Evolutionary conservation across 1,140 invertebrate genomes (phyloP).

Genomic region (Brachionus sp.): DNA sequence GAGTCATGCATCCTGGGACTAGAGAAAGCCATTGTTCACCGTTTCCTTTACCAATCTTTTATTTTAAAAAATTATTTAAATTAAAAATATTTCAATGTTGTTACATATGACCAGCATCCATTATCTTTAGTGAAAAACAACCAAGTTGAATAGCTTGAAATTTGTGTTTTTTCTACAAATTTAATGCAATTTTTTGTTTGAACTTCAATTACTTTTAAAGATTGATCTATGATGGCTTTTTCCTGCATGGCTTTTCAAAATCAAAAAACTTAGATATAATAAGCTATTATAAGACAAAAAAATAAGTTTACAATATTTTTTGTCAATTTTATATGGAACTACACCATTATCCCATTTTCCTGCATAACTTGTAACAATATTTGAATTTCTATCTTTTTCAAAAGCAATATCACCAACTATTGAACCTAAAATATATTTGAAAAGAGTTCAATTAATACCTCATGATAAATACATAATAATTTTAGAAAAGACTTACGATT

Average conservation of each 20-base stretch:
- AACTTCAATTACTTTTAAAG: conserved; percentile 31
- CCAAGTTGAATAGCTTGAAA: not conserved
- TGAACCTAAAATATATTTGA: too few relatives aligned
- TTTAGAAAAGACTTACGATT: not conserved
- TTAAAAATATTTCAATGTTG: not conserved
- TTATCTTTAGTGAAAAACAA: not conserved
- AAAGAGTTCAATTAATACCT: not conserved
- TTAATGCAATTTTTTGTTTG: conserved; percentile 33
- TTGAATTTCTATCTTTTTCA: conserved; percentile 2
- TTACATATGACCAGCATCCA: conserved; percentile 39
- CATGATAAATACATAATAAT: too few relatives aligned
- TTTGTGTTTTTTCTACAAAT: conserved; percentile 31
- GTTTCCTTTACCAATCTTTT: not conserved
- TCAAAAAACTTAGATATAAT: too few relatives aligned
- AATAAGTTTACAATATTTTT: not conserved
- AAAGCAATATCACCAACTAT: not conserved
- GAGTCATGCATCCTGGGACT: not conserved
- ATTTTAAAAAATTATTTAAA: not conserved
- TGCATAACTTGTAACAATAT: conserved; percentile 17
- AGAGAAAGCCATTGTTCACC: conserved; percentile 21
- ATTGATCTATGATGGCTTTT: not conserved
- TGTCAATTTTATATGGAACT: conserved; percentile 10
- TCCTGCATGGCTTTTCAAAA: not conserved
- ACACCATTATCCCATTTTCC: conserved; percentile 12
- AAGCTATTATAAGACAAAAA: too few relatives aligned